Base-by-base conservation (phyloP, 2,113 vertebrate species). In the Mormyrus iriodes region DNA sequence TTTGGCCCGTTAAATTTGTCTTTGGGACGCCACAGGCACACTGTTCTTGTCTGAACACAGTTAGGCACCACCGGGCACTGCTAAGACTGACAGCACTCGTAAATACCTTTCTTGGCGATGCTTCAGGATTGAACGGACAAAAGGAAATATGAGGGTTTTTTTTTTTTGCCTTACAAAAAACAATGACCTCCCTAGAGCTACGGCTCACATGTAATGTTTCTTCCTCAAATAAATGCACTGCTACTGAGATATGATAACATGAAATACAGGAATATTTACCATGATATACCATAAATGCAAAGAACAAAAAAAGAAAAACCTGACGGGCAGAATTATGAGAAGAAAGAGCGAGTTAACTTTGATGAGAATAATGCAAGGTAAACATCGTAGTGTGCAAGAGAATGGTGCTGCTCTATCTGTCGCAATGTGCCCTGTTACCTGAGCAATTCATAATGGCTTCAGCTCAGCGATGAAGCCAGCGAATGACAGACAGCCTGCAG, bases 221-320 rank as follows among this genome's bases (percentile, higher is more conserved):
- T 46, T 61, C 24, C 9, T n/a, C 35, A 13, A 82, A 88, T 52
- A 51, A 53, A 88, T 44, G 46, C 49, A 8, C 69, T 69, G 69
- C 27, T 53, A 31, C 3, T 82, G 49, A 42, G 27, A 79, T 79
- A 17, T 52, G 52, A 88, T 87, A 73, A 90, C 76, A 88, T 88
- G 55, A 88, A 91, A 90, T 53, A 53, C 51, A 88, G 76, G 92
- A 91, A 89, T 91, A 92, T 94, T 91, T 90, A 92, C 91, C 90
- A 92, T 93, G 94, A 94, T 94, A 95, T 94, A 95, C 94, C 94
- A 94, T 94, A 95, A 93, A 95, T 93, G 94, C 93, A 95, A 95
- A 85, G 93, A 92, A 93, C 94, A 94, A 94, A 94, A 94, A 94
- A 94, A 93, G 93, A 95, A 94, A 93, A 61, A 94, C 94, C 94